These are phyloP conservation scores for Trissolcus brochymenae DNA, from an alignment of 2,888 invertebrate genomes.

Conservation along the genomic window DNA sequence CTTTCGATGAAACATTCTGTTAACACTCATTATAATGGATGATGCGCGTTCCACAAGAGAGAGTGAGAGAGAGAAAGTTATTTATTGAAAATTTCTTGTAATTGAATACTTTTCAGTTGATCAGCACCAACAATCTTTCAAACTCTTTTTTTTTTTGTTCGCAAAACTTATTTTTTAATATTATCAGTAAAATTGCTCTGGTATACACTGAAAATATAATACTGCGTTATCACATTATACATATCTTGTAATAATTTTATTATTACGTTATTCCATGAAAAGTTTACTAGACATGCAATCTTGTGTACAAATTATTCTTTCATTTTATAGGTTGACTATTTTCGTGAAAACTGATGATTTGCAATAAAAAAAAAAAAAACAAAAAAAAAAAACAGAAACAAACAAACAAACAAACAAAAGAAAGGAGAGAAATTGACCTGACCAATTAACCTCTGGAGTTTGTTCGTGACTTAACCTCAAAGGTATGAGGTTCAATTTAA, in stretches of 20 bases:
- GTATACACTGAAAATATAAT: too few relatives aligned
- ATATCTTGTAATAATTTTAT: too few relatives aligned
- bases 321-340: background rate
- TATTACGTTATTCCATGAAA: too few relatives aligned
- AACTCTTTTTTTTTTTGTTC: background rate
- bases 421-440: conserved; percentile 7
- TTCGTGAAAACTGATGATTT: background rate
- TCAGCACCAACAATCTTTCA: background rate
- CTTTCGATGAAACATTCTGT: background rate
- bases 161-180: too few relatives aligned
- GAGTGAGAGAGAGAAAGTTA: background rate
- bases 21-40: conserved; percentile 2
- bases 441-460: conserved; percentile 31
- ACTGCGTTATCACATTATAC: too few relatives aligned
- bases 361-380: background rate
- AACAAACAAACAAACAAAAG: background rate
- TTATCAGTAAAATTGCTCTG: too few relatives aligned
- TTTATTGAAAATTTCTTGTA: conserved; percentile 1
- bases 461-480: conserved; percentile 24
- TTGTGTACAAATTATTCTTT: too few relatives aligned
- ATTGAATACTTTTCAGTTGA: too few relatives aligned
- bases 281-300: too few relatives aligned
- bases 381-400: background rate
- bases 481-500: conserved; percentile 37
- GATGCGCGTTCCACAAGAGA: background rate